Base-by-base conservation (phyloP, 2,888 invertebrate genomes). In the Mycalesis mineus region DNA sequence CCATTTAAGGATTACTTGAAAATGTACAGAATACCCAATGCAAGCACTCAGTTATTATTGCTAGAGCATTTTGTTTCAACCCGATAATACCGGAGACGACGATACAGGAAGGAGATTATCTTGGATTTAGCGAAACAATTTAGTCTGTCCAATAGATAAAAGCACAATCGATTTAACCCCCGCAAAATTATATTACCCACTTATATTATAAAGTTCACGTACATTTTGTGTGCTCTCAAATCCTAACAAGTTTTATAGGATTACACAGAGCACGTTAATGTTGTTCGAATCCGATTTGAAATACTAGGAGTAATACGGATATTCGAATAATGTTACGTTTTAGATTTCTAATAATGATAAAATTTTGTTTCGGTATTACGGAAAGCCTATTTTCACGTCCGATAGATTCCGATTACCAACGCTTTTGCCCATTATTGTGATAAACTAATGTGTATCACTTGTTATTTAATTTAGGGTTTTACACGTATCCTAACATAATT, bases 11-110 rank as follows among this genome's bases (percentile, higher is more conserved):
- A 71, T 71, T 70, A 73, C 50, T 61, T 55, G 64, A 56, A 58
- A 63, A 62, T 63, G 67, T 64, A 73, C 65, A 70, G 72, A 68
- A 69, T 68, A 65, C 68, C 62, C 70, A 69, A 75, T 73, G 75
- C 73, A 74, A 72, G 72, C 77, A 74, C 77, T 72, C 76, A 73
- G 78, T 77, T 83, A 80, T 84, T 81, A 82, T 75, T 79, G 78
- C 75, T 73, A 76, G 74, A 76, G 70, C 80, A 74, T 80, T 81
- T 82, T 80, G 77, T 84, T 82, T 80, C 74, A 80, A 75, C 73
- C 78, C 81, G 80, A 83, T 84, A 79, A 83, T 77, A 71, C 72
- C 52, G 39, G 51, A 64, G 68, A 66, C 61, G 74, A 72, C 73
- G 71, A 77, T 80, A 78, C 75, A 75, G 72, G 74, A 69, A 76